These are phyloP conservation scores for Sorex araneus DNA, from an alignment of 2,113 vertebrate genomes.

Conservation along the genomic window DNA sequence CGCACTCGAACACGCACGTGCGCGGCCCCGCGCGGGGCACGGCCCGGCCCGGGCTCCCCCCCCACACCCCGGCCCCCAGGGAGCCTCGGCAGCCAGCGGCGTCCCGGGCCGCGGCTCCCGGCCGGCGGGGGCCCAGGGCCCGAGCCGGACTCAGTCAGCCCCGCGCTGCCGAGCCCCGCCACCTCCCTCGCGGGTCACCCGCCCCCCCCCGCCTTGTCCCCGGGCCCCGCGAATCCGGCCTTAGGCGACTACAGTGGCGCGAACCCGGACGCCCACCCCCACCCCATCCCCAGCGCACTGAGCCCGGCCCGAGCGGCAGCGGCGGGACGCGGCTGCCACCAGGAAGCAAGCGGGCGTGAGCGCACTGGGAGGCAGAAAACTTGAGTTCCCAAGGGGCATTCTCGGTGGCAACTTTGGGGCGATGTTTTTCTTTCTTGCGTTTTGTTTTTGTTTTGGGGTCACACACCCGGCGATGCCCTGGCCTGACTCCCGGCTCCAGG, in stretches of 20 bases:
- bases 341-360: background rate
- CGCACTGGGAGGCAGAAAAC: conserved; percentile 28
- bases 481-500: too few species aligned
- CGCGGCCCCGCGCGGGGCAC: background rate
- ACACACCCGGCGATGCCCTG: too few species aligned
- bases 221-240: too few species aligned
- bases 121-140: background rate
- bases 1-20: conserved; percentile 44
- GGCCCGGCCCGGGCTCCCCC: rapidly evolving
- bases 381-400: background rate
- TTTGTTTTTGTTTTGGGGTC: background rate
- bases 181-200: too few species aligned
- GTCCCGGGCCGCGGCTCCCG: background rate
- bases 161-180: too few species aligned
- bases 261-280: too few species aligned
- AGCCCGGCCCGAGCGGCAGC: background rate
- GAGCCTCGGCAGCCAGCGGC: background rate
- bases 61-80: background rate
- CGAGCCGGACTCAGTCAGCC: background rate
- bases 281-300: too few species aligned
- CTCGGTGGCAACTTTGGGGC: background rate
- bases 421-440: background rate
- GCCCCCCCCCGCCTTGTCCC: too few species aligned
- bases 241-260: too few species aligned
- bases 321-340: background rate